Conservation (phyloP, 2,797 vertebrate species). For the Sebastolobus alascanus region DNA sequence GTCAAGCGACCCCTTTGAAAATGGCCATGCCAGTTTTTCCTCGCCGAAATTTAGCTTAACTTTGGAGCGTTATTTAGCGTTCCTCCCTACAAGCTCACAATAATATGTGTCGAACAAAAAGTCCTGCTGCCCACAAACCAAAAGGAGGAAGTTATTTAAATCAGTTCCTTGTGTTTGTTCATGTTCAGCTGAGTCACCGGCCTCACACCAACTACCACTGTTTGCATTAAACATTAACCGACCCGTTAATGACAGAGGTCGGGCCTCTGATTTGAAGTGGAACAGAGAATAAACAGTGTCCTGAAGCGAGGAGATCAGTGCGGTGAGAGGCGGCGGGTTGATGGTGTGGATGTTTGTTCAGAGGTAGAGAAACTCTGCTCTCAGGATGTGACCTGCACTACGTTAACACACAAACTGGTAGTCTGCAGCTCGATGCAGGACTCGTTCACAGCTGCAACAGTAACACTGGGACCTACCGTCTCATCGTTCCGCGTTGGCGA, state of each 20-base stretch:
- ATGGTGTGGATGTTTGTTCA: conserved; percentile 1
- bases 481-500: neutral
- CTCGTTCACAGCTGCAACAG: neutral
- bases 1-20: too few relatives aligned
- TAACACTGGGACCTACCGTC: neutral
- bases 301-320: neutral
- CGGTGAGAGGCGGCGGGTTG: neutral
- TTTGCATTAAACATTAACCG: conserved; percentile 5
- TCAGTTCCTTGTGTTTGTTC: neutral
- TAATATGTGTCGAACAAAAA: neutral
- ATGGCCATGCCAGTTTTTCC: too few relatives aligned
- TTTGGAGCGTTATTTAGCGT: too few relatives aligned
- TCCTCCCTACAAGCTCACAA: too few relatives aligned
- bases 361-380: neutral
- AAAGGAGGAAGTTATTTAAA: neutral
- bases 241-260: neutral
- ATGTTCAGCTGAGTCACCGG: neutral
- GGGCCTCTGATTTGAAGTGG: neutral
- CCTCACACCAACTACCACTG: neutral
- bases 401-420: neutral
- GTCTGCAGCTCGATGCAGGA: neutral
- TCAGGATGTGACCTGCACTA: conserved; percentile 44
- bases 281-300: too few relatives aligned
- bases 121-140: neutral
- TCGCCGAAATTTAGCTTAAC: too few relatives aligned